Evolutionary conservation across 2,113 vertebrate species (phyloP).

Genomic region (Thomomys bottae): DNA sequence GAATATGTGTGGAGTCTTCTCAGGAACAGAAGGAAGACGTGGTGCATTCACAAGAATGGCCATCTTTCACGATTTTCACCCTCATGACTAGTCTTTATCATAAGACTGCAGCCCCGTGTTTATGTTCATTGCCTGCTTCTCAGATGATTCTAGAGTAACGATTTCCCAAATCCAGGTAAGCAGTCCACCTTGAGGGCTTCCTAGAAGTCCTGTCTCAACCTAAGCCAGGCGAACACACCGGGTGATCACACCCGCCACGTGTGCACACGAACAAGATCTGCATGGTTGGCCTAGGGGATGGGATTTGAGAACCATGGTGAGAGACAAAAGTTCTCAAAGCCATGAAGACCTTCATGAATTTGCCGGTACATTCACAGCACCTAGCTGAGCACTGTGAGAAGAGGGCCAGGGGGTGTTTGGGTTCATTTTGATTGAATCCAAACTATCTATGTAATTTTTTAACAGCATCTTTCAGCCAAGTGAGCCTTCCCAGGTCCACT

Average conservation of each 20-base stretch:
- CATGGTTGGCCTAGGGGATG: accelerated
- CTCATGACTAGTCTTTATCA: accelerated
- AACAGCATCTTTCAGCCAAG: slow-evolving; percentile 76
- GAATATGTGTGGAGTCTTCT: too few species aligned
- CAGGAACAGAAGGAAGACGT: too few species aligned
- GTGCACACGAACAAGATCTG: not conserved
- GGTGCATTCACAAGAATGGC: not conserved
- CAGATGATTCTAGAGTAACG: not conserved
- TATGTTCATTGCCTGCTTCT: accelerated
- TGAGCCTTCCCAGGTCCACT: slow-evolving; percentile 76
- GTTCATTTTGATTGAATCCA: slow-evolving; percentile 70
- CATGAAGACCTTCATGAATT: not conserved
- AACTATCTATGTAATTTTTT: slow-evolving; percentile 78
- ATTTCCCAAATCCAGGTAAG: not conserved
- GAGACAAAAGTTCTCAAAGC: not conserved
- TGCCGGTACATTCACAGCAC: accelerated
- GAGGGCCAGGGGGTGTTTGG: not conserved
- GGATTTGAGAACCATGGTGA: accelerated
- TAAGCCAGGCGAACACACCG: accelerated
- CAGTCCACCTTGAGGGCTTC: not conserved
- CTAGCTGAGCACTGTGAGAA: not conserved
- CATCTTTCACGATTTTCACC: not conserved
- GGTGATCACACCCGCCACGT: not conserved
- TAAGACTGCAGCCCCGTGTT: not conserved
- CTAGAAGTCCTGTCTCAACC: not conserved